These are phyloP conservation scores for Brienomyrus brachyistius DNA, from an alignment of 2,113 vertebrate species.

Conservation along the genomic window DNA sequence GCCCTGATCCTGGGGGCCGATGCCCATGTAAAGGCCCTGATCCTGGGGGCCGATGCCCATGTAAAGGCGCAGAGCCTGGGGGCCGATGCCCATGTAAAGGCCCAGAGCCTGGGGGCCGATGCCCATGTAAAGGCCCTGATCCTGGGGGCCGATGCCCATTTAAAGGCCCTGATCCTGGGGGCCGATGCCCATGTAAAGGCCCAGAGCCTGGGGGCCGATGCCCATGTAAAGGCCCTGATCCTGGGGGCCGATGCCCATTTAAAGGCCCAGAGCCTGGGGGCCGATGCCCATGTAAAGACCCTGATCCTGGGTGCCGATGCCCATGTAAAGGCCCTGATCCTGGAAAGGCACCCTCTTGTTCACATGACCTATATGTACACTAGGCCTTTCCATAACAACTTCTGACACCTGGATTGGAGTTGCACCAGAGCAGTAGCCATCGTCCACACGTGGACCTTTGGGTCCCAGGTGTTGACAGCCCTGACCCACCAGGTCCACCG, in stretches of 20 bases:
- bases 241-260: no score
- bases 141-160: not conserved
- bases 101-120: no score
- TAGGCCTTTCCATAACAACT: not conserved
- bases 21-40: not conserved
- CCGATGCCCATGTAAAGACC: no score
- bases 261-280: not conserved
- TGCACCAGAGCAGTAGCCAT: not conserved
- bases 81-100: not conserved
- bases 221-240: not conserved
- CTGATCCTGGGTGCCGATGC: not conserved
- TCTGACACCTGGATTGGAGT: not conserved
- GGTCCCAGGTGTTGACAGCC: not conserved
- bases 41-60: not conserved
- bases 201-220: not conserved
- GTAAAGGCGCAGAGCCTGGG: not conserved
- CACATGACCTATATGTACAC: not conserved
- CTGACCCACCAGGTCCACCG: not conserved
- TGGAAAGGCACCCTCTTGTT: not conserved
- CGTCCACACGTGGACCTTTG: not conserved
- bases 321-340: not conserved
- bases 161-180: not conserved
- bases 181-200: not conserved
- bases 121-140: not conserved
- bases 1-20: not conserved